phyloP scores from a whole-genome alignment of 2,888 invertebrate genomes.

The Euproctis similis region DNA sequence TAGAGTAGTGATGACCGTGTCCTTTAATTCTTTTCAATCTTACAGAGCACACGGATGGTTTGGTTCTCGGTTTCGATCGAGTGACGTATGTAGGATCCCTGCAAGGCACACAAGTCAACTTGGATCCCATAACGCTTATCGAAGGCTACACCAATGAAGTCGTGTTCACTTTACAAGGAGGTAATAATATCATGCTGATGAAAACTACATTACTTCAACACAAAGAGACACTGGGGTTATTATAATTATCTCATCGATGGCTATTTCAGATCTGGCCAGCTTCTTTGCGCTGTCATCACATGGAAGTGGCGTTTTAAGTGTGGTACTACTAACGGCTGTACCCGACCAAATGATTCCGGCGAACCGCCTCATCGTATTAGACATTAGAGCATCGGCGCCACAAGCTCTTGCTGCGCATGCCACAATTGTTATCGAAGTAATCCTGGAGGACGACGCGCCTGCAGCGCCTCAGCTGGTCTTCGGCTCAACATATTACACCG shows the following conservation, averaged over 20 bases:
- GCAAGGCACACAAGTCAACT: slow-evolving; percentile 9
- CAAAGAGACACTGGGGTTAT: too few species aligned
- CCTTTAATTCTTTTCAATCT: too few species aligned
- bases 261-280: slow-evolving; percentile 8
- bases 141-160: slow-evolving; percentile 27
- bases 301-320: slow-evolving; percentile 9
- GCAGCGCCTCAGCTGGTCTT: slow-evolving; percentile 6
- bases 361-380: slow-evolving; percentile 17
- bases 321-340: slow-evolving; percentile 12
- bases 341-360: slow-evolving; percentile 17
- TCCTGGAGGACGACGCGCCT: slow-evolving; percentile 3
- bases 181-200: too few species aligned
- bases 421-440: slow-evolving; percentile 18
- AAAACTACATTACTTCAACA: too few species aligned
- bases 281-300: slow-evolving; percentile 12
- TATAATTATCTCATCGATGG: neutral
- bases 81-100: slow-evolving; percentile 16
- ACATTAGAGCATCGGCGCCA: slow-evolving; percentile 18
- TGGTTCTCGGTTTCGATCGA: slow-evolving; percentile 18
- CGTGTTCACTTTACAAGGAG: slow-evolving; percentile 26
- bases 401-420: slow-evolving; percentile 15
- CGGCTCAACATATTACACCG: slow-evolving; percentile 27
- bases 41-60: slow-evolving; percentile 10
- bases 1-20: too few species aligned
- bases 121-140: slow-evolving; percentile 25